Percentiles rank a stretch among this genome's conserved stretches.
Conservation (phyloP, 1,140 invertebrate species). For the Andricus grossulariae region DNA sequence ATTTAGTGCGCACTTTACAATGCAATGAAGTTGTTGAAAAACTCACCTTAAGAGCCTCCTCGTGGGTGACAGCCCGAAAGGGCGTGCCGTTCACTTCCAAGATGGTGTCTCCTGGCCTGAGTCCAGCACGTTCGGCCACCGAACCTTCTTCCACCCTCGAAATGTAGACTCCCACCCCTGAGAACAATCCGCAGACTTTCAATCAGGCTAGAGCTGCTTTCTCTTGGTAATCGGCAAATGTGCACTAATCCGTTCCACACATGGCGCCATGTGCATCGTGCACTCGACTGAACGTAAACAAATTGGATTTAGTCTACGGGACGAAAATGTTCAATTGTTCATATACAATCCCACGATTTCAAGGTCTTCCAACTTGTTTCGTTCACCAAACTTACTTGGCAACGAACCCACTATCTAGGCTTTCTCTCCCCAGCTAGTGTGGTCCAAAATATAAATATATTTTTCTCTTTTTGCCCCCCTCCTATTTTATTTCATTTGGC, state of each 20-base stretch:
- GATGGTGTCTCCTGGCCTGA: constrained; percentile 91
- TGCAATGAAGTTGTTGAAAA: constrained; percentile 23
- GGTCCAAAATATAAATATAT: too few species aligned
- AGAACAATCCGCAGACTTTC: constrained; percentile 69
- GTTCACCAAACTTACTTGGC: too few species aligned
- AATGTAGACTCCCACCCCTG: constrained; percentile 91
- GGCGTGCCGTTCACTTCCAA: constrained; percentile 92
- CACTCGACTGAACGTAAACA: not conserved
- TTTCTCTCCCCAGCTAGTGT: too few species aligned
- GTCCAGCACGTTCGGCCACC: constrained; percentile 88
- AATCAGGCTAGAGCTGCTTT: constrained; percentile 56
- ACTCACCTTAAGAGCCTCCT: constrained; percentile 90
- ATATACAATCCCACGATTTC: too few species aligned
- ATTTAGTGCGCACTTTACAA: not conserved
- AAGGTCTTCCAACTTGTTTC: too few species aligned
- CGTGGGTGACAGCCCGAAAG: constrained; percentile 90
- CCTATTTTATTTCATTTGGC: too few species aligned
- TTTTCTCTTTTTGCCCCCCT: too few species aligned
- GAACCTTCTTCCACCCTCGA: constrained; percentile 91
- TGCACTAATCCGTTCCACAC: constrained; percentile 52
- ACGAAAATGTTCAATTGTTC: too few species aligned
- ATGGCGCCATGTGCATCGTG: constrained; percentile 41
- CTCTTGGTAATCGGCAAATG: constrained; percentile 35
- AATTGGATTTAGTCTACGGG: too few species aligned
- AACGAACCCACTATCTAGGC: too few species aligned